These are phyloP conservation scores for Diloba caeruleocephala DNA, from an alignment of 2,888 invertebrate species.

Conservation along the genomic window DNA sequence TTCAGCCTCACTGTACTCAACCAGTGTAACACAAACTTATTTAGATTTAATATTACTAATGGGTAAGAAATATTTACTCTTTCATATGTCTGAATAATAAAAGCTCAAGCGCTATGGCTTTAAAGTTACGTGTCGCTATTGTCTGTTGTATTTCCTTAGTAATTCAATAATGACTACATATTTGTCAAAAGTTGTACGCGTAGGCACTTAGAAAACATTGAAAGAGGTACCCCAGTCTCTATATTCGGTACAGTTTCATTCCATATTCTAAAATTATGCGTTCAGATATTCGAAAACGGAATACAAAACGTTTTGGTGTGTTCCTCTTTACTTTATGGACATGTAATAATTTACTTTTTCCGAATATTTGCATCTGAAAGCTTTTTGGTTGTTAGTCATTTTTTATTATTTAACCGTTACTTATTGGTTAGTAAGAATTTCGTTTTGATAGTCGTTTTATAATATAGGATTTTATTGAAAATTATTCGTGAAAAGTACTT, in stretches of 20 bases:
- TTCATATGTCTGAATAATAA: conserved; percentile 47
- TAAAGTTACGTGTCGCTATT: conserved; percentile 70
- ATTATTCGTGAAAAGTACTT: too few relatives aligned
- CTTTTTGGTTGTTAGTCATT: conserved; percentile 47
- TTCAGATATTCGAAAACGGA: conserved; percentile 73
- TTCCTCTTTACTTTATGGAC: conserved; percentile 67
- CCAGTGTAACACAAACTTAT: conserved; percentile 17
- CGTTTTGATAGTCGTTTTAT: conserved; percentile 2
- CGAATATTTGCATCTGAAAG: conserved; percentile 69
- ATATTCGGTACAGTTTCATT: conserved; percentile 75
- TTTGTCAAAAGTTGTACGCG: conserved; percentile 76
- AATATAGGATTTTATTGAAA: background rate
- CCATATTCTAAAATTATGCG: conserved; percentile 81
- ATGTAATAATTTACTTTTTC: conserved; percentile 62
- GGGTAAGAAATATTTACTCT: conserved; percentile 48
- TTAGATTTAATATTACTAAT: conserved; percentile 49
- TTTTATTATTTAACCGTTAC: conserved; percentile 39
- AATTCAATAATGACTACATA: conserved; percentile 78
- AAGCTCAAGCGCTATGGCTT: conserved; percentile 65
- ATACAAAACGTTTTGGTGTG: conserved; percentile 67
- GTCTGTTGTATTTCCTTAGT: conserved; percentile 71
- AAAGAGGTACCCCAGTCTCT: conserved; percentile 73
- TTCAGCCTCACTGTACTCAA: conserved; percentile 9
- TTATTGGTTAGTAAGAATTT: conserved; percentile 19
- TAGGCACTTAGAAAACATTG: conserved; percentile 76